Evolutionary conservation across 2,113 vertebrate species (phyloP).

Genomic region (Eulemur rufifrons): DNA sequence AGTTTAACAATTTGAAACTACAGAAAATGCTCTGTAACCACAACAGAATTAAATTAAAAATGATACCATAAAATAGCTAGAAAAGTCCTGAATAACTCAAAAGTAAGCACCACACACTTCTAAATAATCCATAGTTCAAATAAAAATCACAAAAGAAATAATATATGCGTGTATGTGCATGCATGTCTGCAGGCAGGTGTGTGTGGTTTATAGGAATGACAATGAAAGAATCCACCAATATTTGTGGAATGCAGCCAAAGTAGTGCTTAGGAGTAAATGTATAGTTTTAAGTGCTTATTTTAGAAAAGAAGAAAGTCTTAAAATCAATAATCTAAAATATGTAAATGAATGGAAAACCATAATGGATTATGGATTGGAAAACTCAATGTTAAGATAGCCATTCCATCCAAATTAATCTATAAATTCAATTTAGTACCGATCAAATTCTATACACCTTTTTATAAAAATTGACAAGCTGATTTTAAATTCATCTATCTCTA

Average conservation of each 20-base stretch:
- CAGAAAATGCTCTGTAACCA: background rate
- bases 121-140: background rate
- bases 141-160: background rate
- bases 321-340: slow-evolving; percentile 23
- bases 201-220: background rate
- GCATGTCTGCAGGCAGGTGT: no score
- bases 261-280: background rate
- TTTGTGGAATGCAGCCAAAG: background rate
- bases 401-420: background rate
- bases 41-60: background rate
- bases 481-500: background rate
- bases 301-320: background rate
- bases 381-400: background rate
- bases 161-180: background rate
- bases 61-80: background rate
- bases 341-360: background rate
- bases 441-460: background rate
- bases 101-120: background rate
- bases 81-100: background rate
- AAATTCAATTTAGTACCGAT: background rate
- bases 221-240: background rate
- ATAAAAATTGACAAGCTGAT: background rate
- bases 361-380: background rate
- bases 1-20: background rate
- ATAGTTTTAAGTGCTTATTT: background rate